These are phyloP conservation scores for Agonopterix heracliana DNA, from an alignment of 2,888 invertebrate genomes.

Conservation along the genomic window DNA sequence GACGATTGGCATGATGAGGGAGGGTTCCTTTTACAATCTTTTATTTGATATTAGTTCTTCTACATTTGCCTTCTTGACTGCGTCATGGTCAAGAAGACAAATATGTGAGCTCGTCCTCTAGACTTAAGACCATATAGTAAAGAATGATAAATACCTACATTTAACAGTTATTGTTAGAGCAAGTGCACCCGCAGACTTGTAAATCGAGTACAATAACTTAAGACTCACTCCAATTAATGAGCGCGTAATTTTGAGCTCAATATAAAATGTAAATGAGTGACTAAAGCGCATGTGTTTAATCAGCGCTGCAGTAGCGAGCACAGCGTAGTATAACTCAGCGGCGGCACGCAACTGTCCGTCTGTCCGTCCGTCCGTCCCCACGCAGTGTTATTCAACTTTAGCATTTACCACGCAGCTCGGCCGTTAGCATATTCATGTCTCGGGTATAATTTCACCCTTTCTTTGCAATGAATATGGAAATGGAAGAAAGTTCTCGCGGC, in stretches of 20 bases:
- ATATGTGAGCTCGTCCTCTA: too few species aligned
- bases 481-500: slow-evolving; percentile 71
- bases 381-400: slow-evolving; percentile 68
- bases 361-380: slow-evolving; percentile 13
- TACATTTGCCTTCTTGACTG: too few species aligned
- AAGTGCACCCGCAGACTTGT: neutral
- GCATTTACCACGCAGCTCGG: slow-evolving; percentile 56
- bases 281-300: neutral
- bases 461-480: slow-evolving; percentile 69
- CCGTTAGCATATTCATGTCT: slow-evolving; percentile 63
- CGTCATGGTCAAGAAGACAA: too few species aligned
- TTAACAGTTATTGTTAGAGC: too few species aligned
- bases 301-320: too few species aligned
- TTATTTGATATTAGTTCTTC: too few species aligned
- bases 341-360: neutral
- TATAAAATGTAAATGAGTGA: slow-evolving; percentile 1
- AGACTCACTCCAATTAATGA: too few species aligned
- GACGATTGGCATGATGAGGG: too few species aligned
- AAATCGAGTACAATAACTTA: neutral
- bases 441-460: slow-evolving; percentile 70
- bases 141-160: too few species aligned
- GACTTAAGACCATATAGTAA: too few species aligned
- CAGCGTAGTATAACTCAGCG: slow-evolving; percentile 5
- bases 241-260: neutral
- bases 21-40: too few species aligned